Percentiles rank a stretch among this genome's conserved stretches.
Evolutionary conservation across 1,140 invertebrate genomes (phyloP).

Genomic region (Hormaphis cornu): DNA sequence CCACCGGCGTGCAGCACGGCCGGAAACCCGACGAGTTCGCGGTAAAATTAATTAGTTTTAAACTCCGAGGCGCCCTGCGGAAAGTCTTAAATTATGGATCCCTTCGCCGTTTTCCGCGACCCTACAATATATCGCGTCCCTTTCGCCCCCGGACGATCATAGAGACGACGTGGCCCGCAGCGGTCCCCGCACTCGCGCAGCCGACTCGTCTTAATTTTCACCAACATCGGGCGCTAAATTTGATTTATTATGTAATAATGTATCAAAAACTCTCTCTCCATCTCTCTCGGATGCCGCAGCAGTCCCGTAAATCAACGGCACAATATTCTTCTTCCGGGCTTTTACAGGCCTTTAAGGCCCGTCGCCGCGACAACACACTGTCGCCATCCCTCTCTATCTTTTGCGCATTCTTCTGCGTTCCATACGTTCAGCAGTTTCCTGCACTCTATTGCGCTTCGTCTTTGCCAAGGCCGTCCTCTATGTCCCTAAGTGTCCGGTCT

Average conservation of each 20-base stretch:
- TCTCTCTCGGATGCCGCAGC: neutral
- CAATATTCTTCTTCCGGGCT: constrained; percentile 21
- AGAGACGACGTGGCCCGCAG: too few relatives aligned
- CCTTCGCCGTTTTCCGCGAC: neutral
- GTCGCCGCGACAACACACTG: neutral
- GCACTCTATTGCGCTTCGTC: too few relatives aligned
- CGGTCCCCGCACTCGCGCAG: neutral
- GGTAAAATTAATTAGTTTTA: constrained; percentile 33
- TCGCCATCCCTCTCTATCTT: too few relatives aligned
- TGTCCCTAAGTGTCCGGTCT: too few relatives aligned
- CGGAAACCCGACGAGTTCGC: constrained; percentile 30
- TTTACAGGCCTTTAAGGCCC: too few relatives aligned
- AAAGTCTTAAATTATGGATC: constrained; percentile 32
- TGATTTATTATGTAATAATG: constrained; percentile 32
- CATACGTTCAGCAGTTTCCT: too few relatives aligned
- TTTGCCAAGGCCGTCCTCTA: too few relatives aligned
- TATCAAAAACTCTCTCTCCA: constrained; percentile 28
- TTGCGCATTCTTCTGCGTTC: too few relatives aligned
- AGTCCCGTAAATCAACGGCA: constrained; percentile 26
- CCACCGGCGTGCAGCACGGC: neutral
- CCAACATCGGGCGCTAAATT: constrained; percentile 31
- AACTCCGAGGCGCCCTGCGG: constrained; percentile 21
- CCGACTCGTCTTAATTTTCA: constrained; percentile 29
- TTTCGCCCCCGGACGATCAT: too few relatives aligned
- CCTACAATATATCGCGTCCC: too few relatives aligned